A percentile compares a stretch with the other conserved stretches of the same genome.
phyloP scores from a whole-genome alignment of 53 echinoderm and acorn worm genomes.

The Zoroaster sp. region DNA sequence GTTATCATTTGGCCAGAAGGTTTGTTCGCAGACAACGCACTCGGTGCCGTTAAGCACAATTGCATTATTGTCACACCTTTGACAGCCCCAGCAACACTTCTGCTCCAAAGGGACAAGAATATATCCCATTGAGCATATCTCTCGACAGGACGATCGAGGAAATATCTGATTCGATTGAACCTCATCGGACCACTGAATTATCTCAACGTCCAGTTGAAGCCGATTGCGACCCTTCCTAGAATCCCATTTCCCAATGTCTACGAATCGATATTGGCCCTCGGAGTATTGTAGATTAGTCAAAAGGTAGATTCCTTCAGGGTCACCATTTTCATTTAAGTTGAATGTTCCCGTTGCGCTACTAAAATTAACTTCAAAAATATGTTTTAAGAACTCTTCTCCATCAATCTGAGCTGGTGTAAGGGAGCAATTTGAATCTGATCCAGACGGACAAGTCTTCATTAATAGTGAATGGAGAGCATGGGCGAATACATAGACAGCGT shows the following conservation, averaged over 20 bases:
- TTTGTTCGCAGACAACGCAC: conserved; percentile 35
- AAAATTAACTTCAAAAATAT: not conserved
- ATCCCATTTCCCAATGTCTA: conserved; percentile 46
- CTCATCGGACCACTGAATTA: conserved; percentile 1
- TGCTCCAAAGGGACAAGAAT: conserved; percentile 57
- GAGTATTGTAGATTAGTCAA: conserved; percentile 18
- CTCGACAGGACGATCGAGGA: conserved; percentile 35
- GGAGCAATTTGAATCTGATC: not conserved
- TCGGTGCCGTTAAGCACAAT: conserved; percentile 33
- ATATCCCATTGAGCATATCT: conserved; percentile 24
- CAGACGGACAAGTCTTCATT: not conserved
- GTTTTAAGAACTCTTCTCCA: conserved; percentile 13
- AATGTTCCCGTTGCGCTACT: not conserved
- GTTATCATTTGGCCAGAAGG: conserved; percentile 49
- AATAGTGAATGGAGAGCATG: conserved; percentile 37
- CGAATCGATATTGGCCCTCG: conserved; percentile 9
- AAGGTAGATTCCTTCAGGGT: conserved; percentile 48
- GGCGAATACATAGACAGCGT: conserved; percentile 59
- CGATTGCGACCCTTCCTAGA: conserved; percentile 6
- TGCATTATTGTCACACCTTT: conserved; percentile 30
- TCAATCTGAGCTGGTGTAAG: not conserved
- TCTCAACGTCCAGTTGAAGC: not conserved
- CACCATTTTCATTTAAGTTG: conserved; percentile 38
- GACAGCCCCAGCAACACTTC: conserved; percentile 70
- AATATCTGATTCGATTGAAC: not conserved